Percentiles rank a stretch among this genome's conserved stretches.
phyloP scores from a whole-genome alignment of 2,113 vertebrate species.

The Gobiocypris rarus region DNA sequence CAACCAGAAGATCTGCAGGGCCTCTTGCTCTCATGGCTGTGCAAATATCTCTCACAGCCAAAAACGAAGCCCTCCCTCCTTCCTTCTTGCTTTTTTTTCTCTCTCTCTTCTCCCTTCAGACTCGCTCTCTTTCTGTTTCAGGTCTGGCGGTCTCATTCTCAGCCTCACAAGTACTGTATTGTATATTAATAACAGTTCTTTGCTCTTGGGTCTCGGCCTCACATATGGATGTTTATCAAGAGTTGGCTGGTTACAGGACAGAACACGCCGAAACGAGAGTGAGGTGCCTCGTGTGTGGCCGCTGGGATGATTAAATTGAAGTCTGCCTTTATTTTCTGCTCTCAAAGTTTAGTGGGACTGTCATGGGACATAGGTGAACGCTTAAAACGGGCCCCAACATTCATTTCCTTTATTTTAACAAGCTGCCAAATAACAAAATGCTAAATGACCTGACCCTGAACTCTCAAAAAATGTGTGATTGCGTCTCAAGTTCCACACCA shows the following conservation, averaged over 20 bases:
- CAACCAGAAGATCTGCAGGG: conserved; percentile 48
- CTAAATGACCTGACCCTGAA: conserved; percentile 13
- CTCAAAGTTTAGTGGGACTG: conserved; percentile 34
- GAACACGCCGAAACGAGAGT: conserved; percentile 39
- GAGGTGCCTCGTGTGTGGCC: conserved; percentile 54
- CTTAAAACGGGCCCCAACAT: conserved; percentile 26
- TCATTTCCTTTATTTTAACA: conserved; percentile 36
- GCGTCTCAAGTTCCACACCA: conserved; percentile 12
- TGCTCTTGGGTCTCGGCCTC: conserved; percentile 50
- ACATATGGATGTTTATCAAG: conserved; percentile 61
- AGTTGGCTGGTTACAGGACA: conserved; percentile 45
- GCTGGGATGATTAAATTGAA: conserved; percentile 52
- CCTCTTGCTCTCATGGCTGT: conserved; percentile 47
- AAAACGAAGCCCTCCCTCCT: conserved; percentile 23
- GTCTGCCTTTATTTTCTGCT: conserved; percentile 47
- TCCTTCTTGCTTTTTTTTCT: conserved; percentile 10
- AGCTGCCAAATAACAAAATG: conserved; percentile 40
- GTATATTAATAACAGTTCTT: conserved; percentile 55
- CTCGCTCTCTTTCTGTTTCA: neutral
- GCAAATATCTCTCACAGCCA: conserved; percentile 44
- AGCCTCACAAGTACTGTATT: conserved; percentile 39
- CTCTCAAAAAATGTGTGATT: conserved; percentile 1
- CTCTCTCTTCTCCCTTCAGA: neutral
- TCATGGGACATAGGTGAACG: conserved; percentile 38
- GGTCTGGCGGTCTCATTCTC: conserved; percentile 38